Percentiles rank a stretch among this genome's conserved stretches.
These are phyloP conservation scores for Cotesia chilonis DNA, from an alignment of 1,140 invertebrate genomes.

Conservation along the genomic window DNA sequence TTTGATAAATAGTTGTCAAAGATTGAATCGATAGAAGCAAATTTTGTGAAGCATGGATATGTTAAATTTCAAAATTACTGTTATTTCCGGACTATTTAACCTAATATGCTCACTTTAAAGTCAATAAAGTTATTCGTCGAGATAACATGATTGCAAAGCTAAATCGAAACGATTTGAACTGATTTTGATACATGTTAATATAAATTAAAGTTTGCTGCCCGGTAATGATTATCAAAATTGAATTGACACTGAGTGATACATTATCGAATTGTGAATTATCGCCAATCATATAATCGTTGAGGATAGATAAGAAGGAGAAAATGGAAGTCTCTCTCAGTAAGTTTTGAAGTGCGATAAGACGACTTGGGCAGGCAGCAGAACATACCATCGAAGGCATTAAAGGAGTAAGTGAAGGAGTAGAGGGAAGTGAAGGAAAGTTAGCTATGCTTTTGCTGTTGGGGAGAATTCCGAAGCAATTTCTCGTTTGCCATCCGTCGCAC, in stretches of 20 bases:
- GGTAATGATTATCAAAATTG: no score
- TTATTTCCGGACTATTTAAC: no score
- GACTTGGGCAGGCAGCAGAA: constrained; percentile 19
- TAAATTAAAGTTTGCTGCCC: no score
- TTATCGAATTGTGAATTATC: constrained; percentile 11
- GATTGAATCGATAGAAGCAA: no score
- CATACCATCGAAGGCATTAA: constrained; percentile 4
- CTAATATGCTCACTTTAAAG: no score
- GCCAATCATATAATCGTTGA: constrained; percentile 22
- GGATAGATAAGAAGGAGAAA: constrained; percentile 10
- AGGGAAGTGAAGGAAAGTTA: constrained; percentile 33
- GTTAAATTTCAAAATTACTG: no score
- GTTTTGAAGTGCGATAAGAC: constrained; percentile 33
- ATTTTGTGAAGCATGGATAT: no score
- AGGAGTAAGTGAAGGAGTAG: neutral
- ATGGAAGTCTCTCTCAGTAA: constrained; percentile 24
- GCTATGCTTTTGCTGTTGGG: constrained; percentile 8
- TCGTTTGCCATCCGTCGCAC: constrained; percentile 39
- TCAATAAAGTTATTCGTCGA: no score
- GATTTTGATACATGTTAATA: no score
- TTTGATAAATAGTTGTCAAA: no score
- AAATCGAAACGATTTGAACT: no score
- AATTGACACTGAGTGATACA: neutral
- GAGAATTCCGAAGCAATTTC: constrained; percentile 41
- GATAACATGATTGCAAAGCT: no score